Base-by-base conservation (phyloP, 1,140 invertebrate genomes). In the Heterodera carotae region DNA sequence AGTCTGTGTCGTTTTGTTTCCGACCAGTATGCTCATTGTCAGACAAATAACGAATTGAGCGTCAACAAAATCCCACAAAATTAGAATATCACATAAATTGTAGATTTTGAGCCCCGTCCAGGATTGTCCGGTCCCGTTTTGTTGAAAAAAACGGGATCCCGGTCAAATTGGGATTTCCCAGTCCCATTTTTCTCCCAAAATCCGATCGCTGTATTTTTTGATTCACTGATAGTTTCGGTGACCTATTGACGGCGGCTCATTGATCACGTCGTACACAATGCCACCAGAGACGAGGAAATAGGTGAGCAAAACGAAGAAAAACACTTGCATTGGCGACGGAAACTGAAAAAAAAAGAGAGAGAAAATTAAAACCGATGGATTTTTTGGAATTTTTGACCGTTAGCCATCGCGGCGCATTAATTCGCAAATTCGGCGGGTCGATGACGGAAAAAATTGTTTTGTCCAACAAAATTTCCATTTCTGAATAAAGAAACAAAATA, bases 271-370 rank as follows among this genome's bases (percentile, higher is more conserved):
- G 69, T 84, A 84, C 74, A 81, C 85, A 89, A 91, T 90, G 96
- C 95, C 96, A 92, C 95, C 96, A 72, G 95, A 98, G 56, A 99
- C 95, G 79, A 99, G 90, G 90, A 99, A 99, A 89, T 99, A 99
- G 3, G 96, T 97, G 29, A 94, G 89, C 53, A 98, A 89, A 53
- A 98, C 92, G 69, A 95, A 89, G 18, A 93, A 91, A 89, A 96
- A 98, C 76, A 96, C 93, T 77, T 92, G 91, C 94, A 97, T 98
- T 31, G 95, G 92, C 67, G 94, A 96, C 0, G 96, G 96, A 89
- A 93, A 91, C 60, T 93, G 34, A 76, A 81, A 34, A 31, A 39
- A 31, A 18, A 48, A 75, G 71, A n/a, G 62, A 39, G 27, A 22
- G 29, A 22, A n/a, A 64, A 18, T 29, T 59, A 22, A 31, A 22